Evolutionary conservation across 2,113 vertebrate species (phyloP), one percentile per base, ranked within the genome.

Genomic region (Melanostigma gelatinosum): DNA sequence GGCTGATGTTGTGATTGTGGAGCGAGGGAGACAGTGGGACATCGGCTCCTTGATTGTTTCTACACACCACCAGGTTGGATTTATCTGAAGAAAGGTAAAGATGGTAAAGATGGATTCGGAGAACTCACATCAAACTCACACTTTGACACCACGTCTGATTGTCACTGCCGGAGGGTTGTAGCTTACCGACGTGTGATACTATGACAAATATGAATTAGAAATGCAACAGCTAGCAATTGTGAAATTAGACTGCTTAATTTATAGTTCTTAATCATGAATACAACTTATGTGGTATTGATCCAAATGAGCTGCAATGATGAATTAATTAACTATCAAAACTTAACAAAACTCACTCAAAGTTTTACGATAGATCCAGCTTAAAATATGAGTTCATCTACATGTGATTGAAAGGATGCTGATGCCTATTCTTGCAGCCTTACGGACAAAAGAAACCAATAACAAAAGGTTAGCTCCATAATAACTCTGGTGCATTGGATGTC

Each of bases 31-130:
- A 97, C 8, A 92, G 91, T 29, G 94, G 89, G 13, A 96, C 86
- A 8, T 98, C 97, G 79, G 96, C 94, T 34, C 92, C 84, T 16
- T 95, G 95, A 85, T 95, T 97, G 74, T 93, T 97, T 92, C 98
- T 96, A 72, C 96, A 97, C 83, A 99, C 95, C n/a, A 99, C 92
- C 79, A 99, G 95, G 90, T 99, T 99, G 65, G 97, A 98, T 92
- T 98, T 99, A 87, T 99, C 97, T 99, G 73, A 40, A 57, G 63
- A 72, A 6, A 72, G 4, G 52, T 11, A 34, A 66, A 62, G 9
- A n/a, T n/a, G 40, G 16, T 20, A 9, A 70, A 24, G 24, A 24
- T 1, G 11, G 44, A 29, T 72, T 61, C 55, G 54, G 12, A 36
- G 22, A 64, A 46, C 40, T 32, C n/a, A 27, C 8, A 3, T 58